Conservation (phyloP, 2,888 invertebrate species). For the Pachliopta kotzebuea region DNA sequence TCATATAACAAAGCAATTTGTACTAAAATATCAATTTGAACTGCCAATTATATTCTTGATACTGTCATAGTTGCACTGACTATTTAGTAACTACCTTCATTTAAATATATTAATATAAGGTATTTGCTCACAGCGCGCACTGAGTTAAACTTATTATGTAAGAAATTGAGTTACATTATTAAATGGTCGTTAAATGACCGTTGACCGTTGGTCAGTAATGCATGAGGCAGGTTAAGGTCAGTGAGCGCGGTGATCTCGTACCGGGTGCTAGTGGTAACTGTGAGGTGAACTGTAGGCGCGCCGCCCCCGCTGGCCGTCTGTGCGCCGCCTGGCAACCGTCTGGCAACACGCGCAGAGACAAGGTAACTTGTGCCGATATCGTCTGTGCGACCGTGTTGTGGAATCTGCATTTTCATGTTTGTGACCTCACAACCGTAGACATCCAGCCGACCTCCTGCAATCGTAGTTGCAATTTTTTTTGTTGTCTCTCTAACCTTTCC, state of each 20-base stretch:
- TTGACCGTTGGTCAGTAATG: background rate
- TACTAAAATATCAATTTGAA: background rate
- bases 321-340: slow-evolving; percentile 43
- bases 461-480: too few relatives aligned
- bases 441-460: too few relatives aligned
- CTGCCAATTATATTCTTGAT: background rate
- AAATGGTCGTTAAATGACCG: too few relatives aligned
- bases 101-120: background rate
- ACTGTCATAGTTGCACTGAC: slow-evolving; percentile 1
- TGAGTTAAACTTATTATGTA: slow-evolving; percentile 10
- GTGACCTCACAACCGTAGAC: background rate
- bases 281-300: slow-evolving; percentile 60
- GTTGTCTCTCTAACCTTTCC: too few relatives aligned
- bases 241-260: background rate
- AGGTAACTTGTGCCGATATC: slow-evolving; percentile 6
- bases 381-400: background rate
- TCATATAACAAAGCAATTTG: slow-evolving; percentile 13
- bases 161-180: too few relatives aligned
- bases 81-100: background rate
- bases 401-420: background rate
- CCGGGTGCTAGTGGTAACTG: slow-evolving; percentile 28
- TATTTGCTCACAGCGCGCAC: background rate
- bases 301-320: slow-evolving; percentile 71
- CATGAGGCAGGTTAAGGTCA: background rate
- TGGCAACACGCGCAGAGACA: background rate